Evolutionary conservation across 2,113 vertebrate genomes (phyloP).

Genomic region (pig (Sus scrofa)): T2T-Sscrofa CM000815.6:114236501-114237000

Average conservation of each 20-base stretch:
- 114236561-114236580: background rate
- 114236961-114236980: background rate
- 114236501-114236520: background rate
- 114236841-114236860: background rate
- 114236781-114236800: background rate
- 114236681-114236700: background rate
- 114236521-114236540: background rate
- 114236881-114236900: slow-evolving; percentile 40
- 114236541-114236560: background rate
- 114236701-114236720: background rate
- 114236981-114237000: background rate
- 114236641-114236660: background rate
- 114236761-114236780: slow-evolving; percentile 44
- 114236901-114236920: background rate
- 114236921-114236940: slow-evolving; percentile 35
- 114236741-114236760: background rate
- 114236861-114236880: background rate
- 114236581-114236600: background rate
- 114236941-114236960: background rate
- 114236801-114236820: background rate
- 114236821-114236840: background rate
- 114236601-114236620: background rate
- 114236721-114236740: background rate
- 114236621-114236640: background rate
- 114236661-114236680: background rate